Evolutionary conservation across 2,888 invertebrate genomes (phyloP), one percentile per base, ranked within the genome.

Genomic region (Aspidiotus destructor): DNA sequence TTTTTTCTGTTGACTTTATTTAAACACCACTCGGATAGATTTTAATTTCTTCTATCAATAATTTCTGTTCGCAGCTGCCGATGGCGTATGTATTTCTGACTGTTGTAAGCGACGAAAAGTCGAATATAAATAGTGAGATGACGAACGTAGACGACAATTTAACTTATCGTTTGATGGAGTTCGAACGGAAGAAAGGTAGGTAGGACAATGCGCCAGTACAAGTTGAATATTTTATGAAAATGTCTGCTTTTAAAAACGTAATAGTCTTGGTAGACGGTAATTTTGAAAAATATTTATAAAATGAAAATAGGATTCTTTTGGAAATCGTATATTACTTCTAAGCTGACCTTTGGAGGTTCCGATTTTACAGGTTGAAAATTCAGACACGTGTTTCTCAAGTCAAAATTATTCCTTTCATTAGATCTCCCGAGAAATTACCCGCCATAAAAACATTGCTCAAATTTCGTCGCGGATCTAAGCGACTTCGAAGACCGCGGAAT

Each of bases 101-200:
- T 28, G 28, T 65, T 13, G 44, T 48, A n/a, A 16, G 44, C 54
- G 28, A 65, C 16, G 42, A 55, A 8, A 40, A 11, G 11, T 41
- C 17, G 7, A 16, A 41, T 17, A 15, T 58, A 40, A 55, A 65
- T 16, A 42, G 65, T 10, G 55, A 65, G 48, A 44, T 41, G 6
- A 17, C 44, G 3, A 7, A 9, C 17, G 16, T 17, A 8, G 48
- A 58, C 28, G 48, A 65, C n/a, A 65, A 65, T 17, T 65, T 41
- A 15, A 58, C 65, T 9, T 65, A 65, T 28, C 65, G 65, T 10
- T 58, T 65, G n/a, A 16, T 65, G 28, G 65, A 57, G 48, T 9
- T 65, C 6, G 65, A 65, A 48, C 48, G 11, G 48, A n/a, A 48
- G 6, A 13, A 11, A 48, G 48, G 48, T 48, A 48, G n/a, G n/a